These are phyloP conservation scores for Sibirionetta formosa DNA, from an alignment of 2,797 vertebrate species.

Conservation along the genomic window DNA sequence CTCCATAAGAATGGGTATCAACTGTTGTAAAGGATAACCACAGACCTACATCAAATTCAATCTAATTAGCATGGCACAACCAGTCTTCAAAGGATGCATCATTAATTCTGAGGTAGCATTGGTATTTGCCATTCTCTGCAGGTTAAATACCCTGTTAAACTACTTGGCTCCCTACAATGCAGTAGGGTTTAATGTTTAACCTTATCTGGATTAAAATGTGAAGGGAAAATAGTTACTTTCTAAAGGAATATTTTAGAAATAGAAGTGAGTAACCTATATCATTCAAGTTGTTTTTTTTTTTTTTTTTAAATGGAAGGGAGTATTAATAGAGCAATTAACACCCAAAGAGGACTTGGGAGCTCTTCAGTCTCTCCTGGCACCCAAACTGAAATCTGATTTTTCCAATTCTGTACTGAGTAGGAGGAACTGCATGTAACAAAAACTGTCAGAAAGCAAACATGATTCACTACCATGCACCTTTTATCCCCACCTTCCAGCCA, in stretches of 20 bases:
- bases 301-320: no score
- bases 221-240: no score
- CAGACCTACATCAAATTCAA: neutral
- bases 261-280: no score
- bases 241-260: neutral
- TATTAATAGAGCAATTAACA: neutral
- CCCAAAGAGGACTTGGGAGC: fast-evolving
- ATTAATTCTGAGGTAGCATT: neutral
- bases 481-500: no score
- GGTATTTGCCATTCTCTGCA: no score
- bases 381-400: no score
- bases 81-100: fast-evolving
- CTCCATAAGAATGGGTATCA: fast-evolving
- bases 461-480: neutral
- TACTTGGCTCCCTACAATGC: neutral
- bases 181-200: neutral
- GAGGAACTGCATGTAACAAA: neutral
- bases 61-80: fast-evolving
- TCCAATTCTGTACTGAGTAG: fast-evolving
- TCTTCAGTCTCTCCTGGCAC: neutral
- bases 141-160: neutral
- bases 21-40: neutral
- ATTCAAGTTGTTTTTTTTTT: neutral
- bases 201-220: neutral
- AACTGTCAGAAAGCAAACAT: neutral